Conservation (phyloP, 1,140 invertebrate species). For the Pachyrhynchus sulphureomaculatus region DNA sequence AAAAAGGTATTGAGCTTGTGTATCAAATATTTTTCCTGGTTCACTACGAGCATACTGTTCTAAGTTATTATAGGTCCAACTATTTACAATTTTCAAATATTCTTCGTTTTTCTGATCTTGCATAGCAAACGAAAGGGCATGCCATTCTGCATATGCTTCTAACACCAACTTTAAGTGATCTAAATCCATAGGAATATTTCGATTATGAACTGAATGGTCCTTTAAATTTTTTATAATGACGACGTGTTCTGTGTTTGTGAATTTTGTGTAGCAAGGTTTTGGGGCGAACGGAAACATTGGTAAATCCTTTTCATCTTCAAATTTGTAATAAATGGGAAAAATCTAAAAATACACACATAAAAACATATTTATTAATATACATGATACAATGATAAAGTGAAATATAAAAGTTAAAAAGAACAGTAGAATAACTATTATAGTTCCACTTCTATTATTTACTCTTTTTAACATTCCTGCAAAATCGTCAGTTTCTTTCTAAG, state of each 20-base stretch:
- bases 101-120: conserved; percentile 47
- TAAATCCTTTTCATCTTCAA: conserved; percentile 13
- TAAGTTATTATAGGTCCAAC: conserved; percentile 3
- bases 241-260: conserved; percentile 51
- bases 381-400: no score
- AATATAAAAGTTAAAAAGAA: no score
- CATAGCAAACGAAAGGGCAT: conserved; percentile 54
- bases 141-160: no score
- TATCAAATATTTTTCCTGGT: conserved; percentile 15
- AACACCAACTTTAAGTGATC: conserved; percentile 51
- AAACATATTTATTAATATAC: no score
- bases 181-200: conserved; percentile 48
- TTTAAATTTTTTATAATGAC: conserved; percentile 59
- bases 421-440: no score
- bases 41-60: conserved; percentile 5
- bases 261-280: conserved; percentile 46
- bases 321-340: conserved; percentile 12
- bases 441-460: no score
- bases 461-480: no score
- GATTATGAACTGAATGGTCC: conserved; percentile 53
- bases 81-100: conserved; percentile 19
- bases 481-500: no score
- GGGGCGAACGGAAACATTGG: conserved; percentile 44
- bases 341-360: no score
- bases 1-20: background rate